Evolutionary conservation across 2,113 vertebrate species (phyloP), one percentile per base, ranked within the genome.

Genomic region (Cynopterus brachyotis): DNA sequence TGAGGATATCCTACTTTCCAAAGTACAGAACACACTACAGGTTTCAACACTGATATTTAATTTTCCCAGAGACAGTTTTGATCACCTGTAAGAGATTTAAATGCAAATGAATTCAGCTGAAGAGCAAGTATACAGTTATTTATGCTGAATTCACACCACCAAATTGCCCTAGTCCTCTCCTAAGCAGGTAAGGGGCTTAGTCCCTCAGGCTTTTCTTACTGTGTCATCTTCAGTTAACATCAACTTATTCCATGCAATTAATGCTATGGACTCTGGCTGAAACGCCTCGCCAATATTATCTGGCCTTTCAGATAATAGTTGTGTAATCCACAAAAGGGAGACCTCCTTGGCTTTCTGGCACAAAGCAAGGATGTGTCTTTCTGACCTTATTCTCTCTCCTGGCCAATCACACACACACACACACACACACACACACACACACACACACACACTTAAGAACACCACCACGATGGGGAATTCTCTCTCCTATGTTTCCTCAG

Each of bases 101-200:
- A 85, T 94, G 94, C 53, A 94, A 89, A 97, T 93, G 59, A 91
- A 95, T 92, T 87, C 79, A 87, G 67, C 26, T 72, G 57, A 15
- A 35, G 32, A 89, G 62, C 57, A 95, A 86, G 53, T 80, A 78
- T 60, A 35, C 59, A 80, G 86, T 86, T 97, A 93, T 93, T 96
- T 91, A 94, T 79, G 60, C 17, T 32, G 10, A 12, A 42, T 72
- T 91, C 76, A 62, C 60, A 83, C 47, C 64, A 11, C 26, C 30
- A 75, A 80, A 94, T 91, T 79, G 70, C 32, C n/a, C 26, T 76
- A 40, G 3, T 95, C 64, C n/a, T 78, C 16, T 66, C 64, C 35
- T 24, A 75, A 22, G 11, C 12, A 35, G 10, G 82, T 50, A 76
- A 73, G 22, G 28, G 45, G 3, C 17, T 73, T 72, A 84, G 89